Conservation (phyloP, 2,113 vertebrate genomes). For the Grus americana region DNA sequence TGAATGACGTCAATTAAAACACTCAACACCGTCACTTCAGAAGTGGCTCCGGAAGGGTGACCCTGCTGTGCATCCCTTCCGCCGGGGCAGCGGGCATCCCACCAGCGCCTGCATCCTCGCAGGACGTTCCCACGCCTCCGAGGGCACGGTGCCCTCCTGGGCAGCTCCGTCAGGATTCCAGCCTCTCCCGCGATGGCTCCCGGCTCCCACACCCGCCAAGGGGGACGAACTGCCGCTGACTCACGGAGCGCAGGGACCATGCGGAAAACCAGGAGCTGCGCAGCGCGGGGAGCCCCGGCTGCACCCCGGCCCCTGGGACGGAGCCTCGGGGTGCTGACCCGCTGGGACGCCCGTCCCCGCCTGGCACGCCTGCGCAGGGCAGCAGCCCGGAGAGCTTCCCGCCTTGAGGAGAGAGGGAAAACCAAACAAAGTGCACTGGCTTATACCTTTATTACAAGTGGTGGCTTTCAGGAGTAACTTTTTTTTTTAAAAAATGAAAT, state of each 20-base stretch:
- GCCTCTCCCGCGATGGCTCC: fast-evolving
- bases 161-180: neutral
- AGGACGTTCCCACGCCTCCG: neutral
- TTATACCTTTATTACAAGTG: neutral
- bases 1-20: neutral
- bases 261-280: neutral
- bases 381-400: neutral
- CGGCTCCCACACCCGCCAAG: neutral
- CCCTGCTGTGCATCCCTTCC: neutral
- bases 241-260: neutral
- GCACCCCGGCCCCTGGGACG: neutral
- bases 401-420: neutral
- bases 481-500: neutral
- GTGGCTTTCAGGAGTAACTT: conserved; percentile 20
- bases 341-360: neutral
- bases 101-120: neutral
- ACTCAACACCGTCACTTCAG: neutral
- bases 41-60: neutral
- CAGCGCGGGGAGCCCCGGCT: neutral
- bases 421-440: neutral
- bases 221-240: neutral
- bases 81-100: neutral
- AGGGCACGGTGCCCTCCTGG: neutral
- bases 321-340: neutral
- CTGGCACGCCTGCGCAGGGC: neutral